Conservation (phyloP, 2,797 vertebrate genomes). For the Sebastes baramenuke region DNA sequence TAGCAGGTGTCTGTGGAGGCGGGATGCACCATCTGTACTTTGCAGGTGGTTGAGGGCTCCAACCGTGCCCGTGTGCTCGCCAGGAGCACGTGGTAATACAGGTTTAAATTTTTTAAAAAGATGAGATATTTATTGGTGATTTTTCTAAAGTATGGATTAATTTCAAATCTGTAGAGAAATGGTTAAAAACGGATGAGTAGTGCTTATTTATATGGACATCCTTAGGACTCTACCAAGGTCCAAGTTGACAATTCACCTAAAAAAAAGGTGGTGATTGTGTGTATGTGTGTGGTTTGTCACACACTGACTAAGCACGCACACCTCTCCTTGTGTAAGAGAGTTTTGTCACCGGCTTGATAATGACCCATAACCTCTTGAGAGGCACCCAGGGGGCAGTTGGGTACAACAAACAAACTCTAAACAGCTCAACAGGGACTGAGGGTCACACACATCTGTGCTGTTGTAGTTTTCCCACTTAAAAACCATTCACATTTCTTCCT, state of each 20-base stretch:
- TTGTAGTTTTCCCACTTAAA: conserved; percentile 62
- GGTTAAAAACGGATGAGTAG: neutral
- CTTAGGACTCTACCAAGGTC: neutral
- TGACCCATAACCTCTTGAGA: conserved; percentile 72
- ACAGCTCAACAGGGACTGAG: conserved; percentile 58
- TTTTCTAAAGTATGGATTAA: neutral
- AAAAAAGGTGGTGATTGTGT: conserved; percentile 7
- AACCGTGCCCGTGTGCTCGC: conserved; percentile 45
- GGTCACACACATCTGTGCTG: conserved; percentile 54
- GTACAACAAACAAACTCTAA: conserved; percentile 79
- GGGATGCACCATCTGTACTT: conserved; percentile 80
- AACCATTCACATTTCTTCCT: conserved; percentile 49
- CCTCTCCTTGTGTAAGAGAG: conserved; percentile 42
- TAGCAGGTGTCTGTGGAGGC: conserved; percentile 82
- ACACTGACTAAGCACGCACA: conserved; percentile 47
- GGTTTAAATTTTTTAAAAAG: conserved; percentile 9
- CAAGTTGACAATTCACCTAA: neutral
- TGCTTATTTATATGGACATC: neutral
- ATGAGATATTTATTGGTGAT: neutral
- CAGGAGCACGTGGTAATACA: neutral
- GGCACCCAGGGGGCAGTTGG: conserved; percentile 42
- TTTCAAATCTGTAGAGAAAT: neutral
- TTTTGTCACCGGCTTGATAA: conserved; percentile 76
- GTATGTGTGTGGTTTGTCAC: conserved; percentile 56
- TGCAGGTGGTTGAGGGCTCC: conserved; percentile 69